Conservation (phyloP, 2,113 vertebrate species). For the Sinocyclocheilus anshuiensis region DNA sequence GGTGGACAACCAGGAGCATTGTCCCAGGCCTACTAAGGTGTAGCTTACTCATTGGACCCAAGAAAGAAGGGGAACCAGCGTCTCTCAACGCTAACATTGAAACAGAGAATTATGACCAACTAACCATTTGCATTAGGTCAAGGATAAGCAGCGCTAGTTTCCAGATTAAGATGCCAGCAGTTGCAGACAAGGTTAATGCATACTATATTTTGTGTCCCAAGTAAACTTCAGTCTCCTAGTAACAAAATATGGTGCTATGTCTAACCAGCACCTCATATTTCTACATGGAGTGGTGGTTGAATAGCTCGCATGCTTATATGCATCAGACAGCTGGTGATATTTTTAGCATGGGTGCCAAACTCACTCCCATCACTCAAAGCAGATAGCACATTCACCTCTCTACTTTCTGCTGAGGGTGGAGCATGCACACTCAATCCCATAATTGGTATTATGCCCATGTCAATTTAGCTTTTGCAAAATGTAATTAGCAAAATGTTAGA, state of each 20-base stretch:
- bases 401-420: slow-evolving; percentile 43
- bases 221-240: slow-evolving; percentile 47
- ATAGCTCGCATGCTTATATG: slow-evolving; percentile 48
- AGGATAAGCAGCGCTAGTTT: neutral
- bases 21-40: neutral
- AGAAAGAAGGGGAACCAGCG: neutral
- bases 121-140: neutral
- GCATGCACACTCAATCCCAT: slow-evolving; percentile 12
- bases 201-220: slow-evolving; percentile 28
- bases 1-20: neutral
- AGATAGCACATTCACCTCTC: slow-evolving; percentile 36
- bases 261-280: slow-evolving; percentile 47
- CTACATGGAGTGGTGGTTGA: slow-evolving; percentile 30
- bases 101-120: neutral
- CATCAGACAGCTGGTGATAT: slow-evolving; percentile 53
- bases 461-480: neutral
- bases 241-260: slow-evolving; percentile 36
- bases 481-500: neutral
- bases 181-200: neutral
- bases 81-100: neutral
- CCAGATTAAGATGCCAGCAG: neutral
- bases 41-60: neutral
- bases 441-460: slow-evolving; percentile 12
- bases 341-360: slow-evolving; percentile 55
- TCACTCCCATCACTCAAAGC: slow-evolving; percentile 12